A percentile compares a stretch with the other conserved stretches of the same genome.
These are phyloP conservation scores for Cydia pomonella DNA, from an alignment of 1,140 invertebrate genomes.

Conservation along the genomic window DNA sequence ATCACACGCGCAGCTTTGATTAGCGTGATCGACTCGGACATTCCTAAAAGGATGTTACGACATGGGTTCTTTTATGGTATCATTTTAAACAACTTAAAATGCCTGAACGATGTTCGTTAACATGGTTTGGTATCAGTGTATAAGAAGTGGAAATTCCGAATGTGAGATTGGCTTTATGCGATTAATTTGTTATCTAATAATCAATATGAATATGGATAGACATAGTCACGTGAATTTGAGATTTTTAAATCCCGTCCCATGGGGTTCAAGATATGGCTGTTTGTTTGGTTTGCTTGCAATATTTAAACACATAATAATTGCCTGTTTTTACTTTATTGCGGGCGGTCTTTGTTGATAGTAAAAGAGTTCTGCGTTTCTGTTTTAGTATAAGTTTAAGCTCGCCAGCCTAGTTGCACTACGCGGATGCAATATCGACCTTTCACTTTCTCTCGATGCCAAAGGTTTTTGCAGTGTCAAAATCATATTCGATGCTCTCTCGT, in stretches of 20 bases:
- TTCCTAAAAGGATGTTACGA: not conserved
- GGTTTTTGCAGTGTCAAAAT: constrained; percentile 40
- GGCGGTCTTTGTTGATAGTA: too few relatives aligned
- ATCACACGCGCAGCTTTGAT: constrained; percentile 4
- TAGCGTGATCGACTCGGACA: constrained; percentile 2
- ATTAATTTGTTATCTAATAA: too few relatives aligned
- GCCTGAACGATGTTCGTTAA: constrained; percentile 6
- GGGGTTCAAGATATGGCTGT: too few relatives aligned
- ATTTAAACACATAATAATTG: too few relatives aligned
- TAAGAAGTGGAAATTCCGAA: not conserved
- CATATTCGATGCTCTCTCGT: not conserved
- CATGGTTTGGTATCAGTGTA: not conserved
- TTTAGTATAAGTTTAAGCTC: not conserved
- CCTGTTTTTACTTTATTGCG: too few relatives aligned
- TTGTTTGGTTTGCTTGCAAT: too few relatives aligned
- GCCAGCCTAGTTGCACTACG: constrained; percentile 16
- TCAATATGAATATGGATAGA: too few relatives aligned
- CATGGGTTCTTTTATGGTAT: constrained; percentile 3
- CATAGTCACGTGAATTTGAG: too few relatives aligned
- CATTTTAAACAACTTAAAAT: constrained; percentile 4
- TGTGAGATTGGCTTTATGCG: too few relatives aligned
- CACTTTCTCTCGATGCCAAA: constrained; percentile 39
- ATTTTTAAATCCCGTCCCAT: too few relatives aligned
- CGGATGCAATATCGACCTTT: constrained; percentile 32
- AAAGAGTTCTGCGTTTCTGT: not conserved